Base-by-base conservation (phyloP, 2,888 invertebrate genomes). In the Chydorus sphaericus region DNA sequence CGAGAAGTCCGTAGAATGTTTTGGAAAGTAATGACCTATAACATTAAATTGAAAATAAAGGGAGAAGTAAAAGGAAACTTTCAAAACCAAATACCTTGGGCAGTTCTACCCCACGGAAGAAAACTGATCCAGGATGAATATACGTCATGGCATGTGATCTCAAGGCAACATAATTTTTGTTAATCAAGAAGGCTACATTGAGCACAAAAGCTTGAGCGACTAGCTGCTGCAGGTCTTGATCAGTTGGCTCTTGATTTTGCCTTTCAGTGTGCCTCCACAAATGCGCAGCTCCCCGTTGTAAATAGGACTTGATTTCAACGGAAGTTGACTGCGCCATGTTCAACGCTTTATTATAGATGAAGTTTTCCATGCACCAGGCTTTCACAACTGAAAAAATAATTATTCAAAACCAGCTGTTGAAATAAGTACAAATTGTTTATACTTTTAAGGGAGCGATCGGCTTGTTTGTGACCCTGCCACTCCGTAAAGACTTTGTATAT, bases 281-380 rank as follows among this genome's bases (percentile, higher is more conserved):
- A 14, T 44, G 44, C 6, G 23, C 4, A 16, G 52, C 52, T 23
- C 8, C 36, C 7, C 36, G 16, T 18, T 23, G 7, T 11, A 52
- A 20, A 33, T 31, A 37, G 14, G 18, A 31, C 8, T 26, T 11
- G 52, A 52, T 23, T 54, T 62, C 61, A 53, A 56, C 55, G 8
- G 55, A 28, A 16, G 58, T 56, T 10, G 59, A 56, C 18, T 57
- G 57, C 5, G 63, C 63, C 6, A 62, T 60, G 36, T 63, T 62
- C 59, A 69, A 63, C 4, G 65, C 60, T 61, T 66, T 68, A 11
- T 63, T 66, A 60, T 69, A 69, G 33, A 70, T 63, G 55, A 63
- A 63, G 58, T 70, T 67, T 16, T 62, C 55, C 29, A 60, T 58
- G 59, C 68, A 67, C 67, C 67, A 69, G 5, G 62, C 62, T 56